These are phyloP conservation scores for Eumacrocentrus americanus DNA, from an alignment of 2,888 invertebrate genomes.

Conservation along the genomic window DNA sequence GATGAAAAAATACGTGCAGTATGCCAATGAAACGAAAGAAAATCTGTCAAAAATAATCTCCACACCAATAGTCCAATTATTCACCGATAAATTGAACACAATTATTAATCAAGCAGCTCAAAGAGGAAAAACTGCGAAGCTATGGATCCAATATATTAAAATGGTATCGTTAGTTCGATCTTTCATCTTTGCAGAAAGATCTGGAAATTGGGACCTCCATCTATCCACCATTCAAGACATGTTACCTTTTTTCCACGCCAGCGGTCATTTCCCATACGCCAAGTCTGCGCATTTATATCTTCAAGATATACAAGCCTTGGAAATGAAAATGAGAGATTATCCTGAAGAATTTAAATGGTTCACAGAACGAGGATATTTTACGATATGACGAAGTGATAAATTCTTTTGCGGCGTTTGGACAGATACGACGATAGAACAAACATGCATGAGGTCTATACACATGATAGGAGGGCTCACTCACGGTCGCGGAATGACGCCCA, in stretches of 20 bases:
- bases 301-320: constrained; percentile 43
- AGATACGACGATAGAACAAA: constrained; percentile 37
- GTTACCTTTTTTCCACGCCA: constrained; percentile 43
- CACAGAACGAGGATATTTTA: constrained; percentile 34
- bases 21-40: not conserved
- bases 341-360: constrained; percentile 29
- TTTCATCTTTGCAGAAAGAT: constrained; percentile 39
- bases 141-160: constrained; percentile 37
- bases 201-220: constrained; percentile 39
- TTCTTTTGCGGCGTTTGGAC: constrained; percentile 35
- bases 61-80: not conserved
- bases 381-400: constrained; percentile 34
- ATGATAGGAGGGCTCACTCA: constrained; percentile 32
- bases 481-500: constrained; percentile 5
- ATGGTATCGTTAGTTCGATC: constrained; percentile 28
- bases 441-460: constrained; percentile 32
- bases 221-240: constrained; percentile 40
- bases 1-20: too few species aligned
- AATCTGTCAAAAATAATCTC: too few species aligned
- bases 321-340: constrained; percentile 25
- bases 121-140: constrained; percentile 27
- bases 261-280: constrained; percentile 47
- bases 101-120: too few species aligned
- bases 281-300: constrained; percentile 46
- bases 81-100: not conserved